phyloP scores from a whole-genome alignment of 2,888 invertebrate species.

The Apodemia mormo region DNA sequence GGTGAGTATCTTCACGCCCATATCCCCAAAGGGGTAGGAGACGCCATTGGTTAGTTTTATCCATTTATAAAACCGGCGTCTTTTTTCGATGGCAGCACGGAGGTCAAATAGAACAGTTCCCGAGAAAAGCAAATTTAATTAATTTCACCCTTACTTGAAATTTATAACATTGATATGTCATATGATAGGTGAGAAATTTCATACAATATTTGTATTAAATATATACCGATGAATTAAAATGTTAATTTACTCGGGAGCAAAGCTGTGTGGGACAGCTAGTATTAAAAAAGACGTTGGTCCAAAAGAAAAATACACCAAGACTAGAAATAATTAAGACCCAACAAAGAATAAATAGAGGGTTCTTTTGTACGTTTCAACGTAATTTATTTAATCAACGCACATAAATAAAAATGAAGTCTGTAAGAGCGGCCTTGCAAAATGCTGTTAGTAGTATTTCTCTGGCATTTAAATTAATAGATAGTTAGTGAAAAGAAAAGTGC shows the following conservation, averaged over 20 bases:
- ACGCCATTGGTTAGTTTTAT: too few relatives aligned
- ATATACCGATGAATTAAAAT: too few relatives aligned
- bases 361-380: constrained; percentile 5
- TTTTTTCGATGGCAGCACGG: too few relatives aligned
- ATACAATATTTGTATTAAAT: too few relatives aligned
- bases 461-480: constrained; percentile 11
- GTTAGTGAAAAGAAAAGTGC: background rate
- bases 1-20: too few relatives aligned
- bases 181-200: too few relatives aligned
- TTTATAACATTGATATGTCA: too few relatives aligned
- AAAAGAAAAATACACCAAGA: background rate
- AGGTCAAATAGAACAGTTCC: too few relatives aligned
- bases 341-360: constrained; percentile 4
- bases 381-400: constrained; percentile 14
- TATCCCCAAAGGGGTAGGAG: too few relatives aligned
- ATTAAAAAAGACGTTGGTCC: background rate
- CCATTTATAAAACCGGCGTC: too few relatives aligned
- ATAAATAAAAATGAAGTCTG: constrained; percentile 13
- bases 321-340: constrained; percentile 2
- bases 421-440: background rate
- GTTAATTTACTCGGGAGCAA: background rate
- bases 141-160: too few relatives aligned
- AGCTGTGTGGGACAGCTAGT: background rate
- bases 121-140: too few relatives aligned
- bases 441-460: background rate